Evolutionary conservation across 1,140 invertebrate species (phyloP).

Genomic region (Zaprionus camerounensis): DNA sequence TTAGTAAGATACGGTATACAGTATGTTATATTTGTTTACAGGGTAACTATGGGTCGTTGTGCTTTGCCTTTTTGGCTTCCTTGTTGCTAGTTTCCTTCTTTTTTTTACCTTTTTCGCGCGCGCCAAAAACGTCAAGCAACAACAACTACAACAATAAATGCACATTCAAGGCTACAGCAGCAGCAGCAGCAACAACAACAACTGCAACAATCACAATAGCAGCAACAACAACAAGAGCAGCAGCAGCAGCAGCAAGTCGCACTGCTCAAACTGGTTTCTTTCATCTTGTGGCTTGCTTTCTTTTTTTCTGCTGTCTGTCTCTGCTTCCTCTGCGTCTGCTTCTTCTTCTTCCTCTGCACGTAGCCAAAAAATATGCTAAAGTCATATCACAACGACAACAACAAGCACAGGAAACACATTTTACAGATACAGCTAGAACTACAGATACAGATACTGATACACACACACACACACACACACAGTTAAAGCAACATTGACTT

Average conservation of each 20-base stretch:
- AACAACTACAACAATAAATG: constrained; percentile 68
- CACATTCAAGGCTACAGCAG: constrained; percentile 73
- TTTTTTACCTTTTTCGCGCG: constrained; percentile 61
- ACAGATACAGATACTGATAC: constrained; percentile 7
- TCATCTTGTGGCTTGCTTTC: constrained; percentile 72
- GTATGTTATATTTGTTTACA: neutral
- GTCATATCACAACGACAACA: constrained; percentile 48
- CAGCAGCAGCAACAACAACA: constrained; percentile 43
- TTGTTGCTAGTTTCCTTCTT: constrained; percentile 37
- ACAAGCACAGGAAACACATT: constrained; percentile 66
- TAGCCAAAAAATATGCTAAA: constrained; percentile 72
- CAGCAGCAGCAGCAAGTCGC: constrained; percentile 40
- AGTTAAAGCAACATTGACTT: constrained; percentile 34
- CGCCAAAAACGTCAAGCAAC: constrained; percentile 63
- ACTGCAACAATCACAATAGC: constrained; percentile 28
- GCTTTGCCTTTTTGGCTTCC: constrained; percentile 15
- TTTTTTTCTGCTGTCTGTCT: constrained; percentile 52
- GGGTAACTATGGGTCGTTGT: constrained; percentile 14
- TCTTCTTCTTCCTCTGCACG: constrained; percentile 39
- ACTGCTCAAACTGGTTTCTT: constrained; percentile 37
- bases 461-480: neutral
- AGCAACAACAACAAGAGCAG: constrained; percentile 44
- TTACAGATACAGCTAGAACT: constrained; percentile 30
- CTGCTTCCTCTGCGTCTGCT: constrained; percentile 30
- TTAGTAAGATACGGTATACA: neutral